Evolutionary conservation across 2,113 vertebrate species (phyloP), one percentile per base, ranked within the genome.

Genomic region (Corythornis vintsioides): DNA sequence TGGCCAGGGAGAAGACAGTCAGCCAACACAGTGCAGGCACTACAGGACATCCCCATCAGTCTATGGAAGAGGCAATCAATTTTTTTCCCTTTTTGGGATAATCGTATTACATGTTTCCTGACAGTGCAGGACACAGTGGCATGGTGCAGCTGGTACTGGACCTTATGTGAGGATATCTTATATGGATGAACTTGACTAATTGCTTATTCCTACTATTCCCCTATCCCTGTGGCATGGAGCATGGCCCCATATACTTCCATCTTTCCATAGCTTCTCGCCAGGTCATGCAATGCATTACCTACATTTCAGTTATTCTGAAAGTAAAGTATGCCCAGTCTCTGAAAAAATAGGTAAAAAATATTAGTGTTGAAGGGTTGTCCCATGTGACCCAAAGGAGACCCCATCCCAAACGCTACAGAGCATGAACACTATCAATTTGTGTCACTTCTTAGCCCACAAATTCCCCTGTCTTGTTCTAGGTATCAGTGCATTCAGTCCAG

Each of bases 111-210:
- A 3, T 5, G 4, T 71, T 60, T 75, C 15, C 57, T 75, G 53
- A 15, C 28, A 0, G 0, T 64, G 47, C 11, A 75, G 74, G 31
- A 43, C 0, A 5, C 31, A 43, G 26, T 53, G 50, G 6, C 40
- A 43, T 9, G 24, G 33, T 56, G 48, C 47, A 59, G 48, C 19
- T 82, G 56, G 19, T 47, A 19, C 4, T 1, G 0, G 5, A 7
- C 25, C 15, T 56, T 25, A 18, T 16, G 19, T 15, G 33, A n/a
- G 26, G 10, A n/a, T n/a, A n/a, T n/a, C n/a, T 64, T 84, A 7
- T 17, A 12, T 8, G 16, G 47, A 25, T 8, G 31, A 83, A 1
- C 5, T 7, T 63, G 6, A 17, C 43, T 42, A 33, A 14, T 8
- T 71, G 65, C 28, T 61, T 38, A 19, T 55, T 86, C 29, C 60